phyloP scores from a whole-genome alignment of 2,113 vertebrate genomes.

The Dermatemys mawii region DNA sequence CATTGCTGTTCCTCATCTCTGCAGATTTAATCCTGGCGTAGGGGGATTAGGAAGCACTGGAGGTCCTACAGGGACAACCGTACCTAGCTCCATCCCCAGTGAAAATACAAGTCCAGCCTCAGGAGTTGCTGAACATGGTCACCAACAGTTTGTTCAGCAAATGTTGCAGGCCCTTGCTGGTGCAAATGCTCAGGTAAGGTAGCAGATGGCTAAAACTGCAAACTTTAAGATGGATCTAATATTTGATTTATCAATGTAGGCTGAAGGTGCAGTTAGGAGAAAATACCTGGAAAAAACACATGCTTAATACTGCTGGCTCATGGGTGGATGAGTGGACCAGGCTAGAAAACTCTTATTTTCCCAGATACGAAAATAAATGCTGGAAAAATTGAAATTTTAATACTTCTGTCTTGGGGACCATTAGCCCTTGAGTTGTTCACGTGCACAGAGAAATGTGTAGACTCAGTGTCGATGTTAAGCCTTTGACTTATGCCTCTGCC shows the following conservation, averaged over 20 bases:
- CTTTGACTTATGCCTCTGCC: not conserved
- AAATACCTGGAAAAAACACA: not conserved
- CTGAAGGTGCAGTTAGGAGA: not conserved
- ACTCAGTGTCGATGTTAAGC: not conserved
- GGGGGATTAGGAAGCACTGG: constrained; percentile 75
- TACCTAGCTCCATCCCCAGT: constrained; percentile 63
- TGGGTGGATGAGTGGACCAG: not conserved
- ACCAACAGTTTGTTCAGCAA: constrained; percentile 91
- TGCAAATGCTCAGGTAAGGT: constrained; percentile 82
- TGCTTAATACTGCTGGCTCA: not conserved
- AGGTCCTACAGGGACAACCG: constrained; percentile 59
- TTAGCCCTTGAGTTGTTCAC: not conserved
- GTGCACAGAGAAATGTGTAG: not conserved
- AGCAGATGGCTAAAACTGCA: not conserved
- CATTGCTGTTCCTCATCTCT: constrained; percentile 11
- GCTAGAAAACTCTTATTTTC: not conserved
- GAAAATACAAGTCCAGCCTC: constrained; percentile 76
- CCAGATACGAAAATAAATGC: not conserved
- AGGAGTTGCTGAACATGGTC: constrained; percentile 78
- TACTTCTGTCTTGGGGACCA: not conserved
- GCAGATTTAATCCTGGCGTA: constrained; percentile 75
- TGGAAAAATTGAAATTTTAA: not conserved
- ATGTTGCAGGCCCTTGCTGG: constrained; percentile 90
- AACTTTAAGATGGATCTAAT: not conserved
- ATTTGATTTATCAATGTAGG: not conserved